Evolutionary conservation across 2,888 invertebrate species (phyloP).

Genomic region (Incurvaria masculella): DNA sequence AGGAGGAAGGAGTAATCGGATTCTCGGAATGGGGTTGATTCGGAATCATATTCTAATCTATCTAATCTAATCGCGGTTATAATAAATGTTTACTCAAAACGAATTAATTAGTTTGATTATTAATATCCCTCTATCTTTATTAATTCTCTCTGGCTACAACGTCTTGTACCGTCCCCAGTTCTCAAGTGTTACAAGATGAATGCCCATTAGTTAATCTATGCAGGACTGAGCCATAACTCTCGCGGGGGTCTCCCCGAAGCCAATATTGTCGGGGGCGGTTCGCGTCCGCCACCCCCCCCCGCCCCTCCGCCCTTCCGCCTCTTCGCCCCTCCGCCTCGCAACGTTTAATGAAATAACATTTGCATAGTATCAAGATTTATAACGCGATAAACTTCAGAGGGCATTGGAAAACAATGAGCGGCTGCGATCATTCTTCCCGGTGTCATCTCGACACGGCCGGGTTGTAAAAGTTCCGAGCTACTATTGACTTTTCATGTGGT

Average conservation of each 20-base stretch:
- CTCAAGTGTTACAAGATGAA: conserved; percentile 44
- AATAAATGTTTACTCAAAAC: too few species aligned
- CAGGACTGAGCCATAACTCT: conserved; percentile 46
- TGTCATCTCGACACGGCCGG: background rate
- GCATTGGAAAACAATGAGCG: conserved; percentile 44
- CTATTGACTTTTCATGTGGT: too few species aligned
- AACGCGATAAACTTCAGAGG: conserved; percentile 23
- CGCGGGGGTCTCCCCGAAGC: conserved; percentile 7
- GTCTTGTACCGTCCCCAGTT: background rate
- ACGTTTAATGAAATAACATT: conserved; percentile 53
- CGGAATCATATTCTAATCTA: too few species aligned
- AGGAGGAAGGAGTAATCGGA: too few species aligned
- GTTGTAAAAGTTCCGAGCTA: background rate
- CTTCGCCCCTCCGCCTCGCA: conserved; percentile 36
- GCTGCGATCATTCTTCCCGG: background rate
- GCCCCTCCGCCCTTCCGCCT: conserved; percentile 46
- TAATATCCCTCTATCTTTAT: too few species aligned
- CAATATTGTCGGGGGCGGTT: background rate
- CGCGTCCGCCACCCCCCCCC: conserved; percentile 4
- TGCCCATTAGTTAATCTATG: conserved; percentile 54
- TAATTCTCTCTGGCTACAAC: too few species aligned
- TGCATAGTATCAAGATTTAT: conserved; percentile 55
- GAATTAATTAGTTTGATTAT: too few species aligned
- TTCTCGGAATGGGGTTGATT: too few species aligned
- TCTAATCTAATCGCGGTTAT: too few species aligned